Conservation (phyloP, 2,113 vertebrate species). For the Porphyrio hochstetteri region DNA sequence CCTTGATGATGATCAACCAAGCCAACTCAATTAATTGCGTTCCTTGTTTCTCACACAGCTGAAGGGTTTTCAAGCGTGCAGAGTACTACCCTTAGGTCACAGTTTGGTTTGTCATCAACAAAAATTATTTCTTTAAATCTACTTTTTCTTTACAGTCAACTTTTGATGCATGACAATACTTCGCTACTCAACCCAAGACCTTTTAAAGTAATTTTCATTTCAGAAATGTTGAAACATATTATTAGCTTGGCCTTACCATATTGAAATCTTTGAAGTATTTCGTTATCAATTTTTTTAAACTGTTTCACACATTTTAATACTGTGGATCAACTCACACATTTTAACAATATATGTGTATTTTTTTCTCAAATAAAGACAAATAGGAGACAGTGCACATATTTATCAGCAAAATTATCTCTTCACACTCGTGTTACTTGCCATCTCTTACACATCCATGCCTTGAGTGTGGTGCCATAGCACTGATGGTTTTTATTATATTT, state of each 20-base stretch:
- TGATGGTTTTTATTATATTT: not conserved
- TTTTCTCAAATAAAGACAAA: not conserved
- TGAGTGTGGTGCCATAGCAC: not conserved
- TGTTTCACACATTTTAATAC: not conserved
- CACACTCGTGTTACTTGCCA: not conserved
- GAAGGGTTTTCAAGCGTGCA: not conserved
- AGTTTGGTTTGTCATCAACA: not conserved
- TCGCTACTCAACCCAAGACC: not conserved
- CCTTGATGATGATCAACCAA: not conserved
- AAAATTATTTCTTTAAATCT: not conserved
- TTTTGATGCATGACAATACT: not conserved
- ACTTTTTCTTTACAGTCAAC: not conserved
- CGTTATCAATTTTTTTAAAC: not conserved
- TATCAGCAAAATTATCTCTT: not conserved
- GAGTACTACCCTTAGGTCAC: not conserved
- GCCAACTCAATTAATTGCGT: not conserved
- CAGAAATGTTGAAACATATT: not conserved
- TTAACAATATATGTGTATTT: not conserved
- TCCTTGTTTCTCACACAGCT: not conserved
- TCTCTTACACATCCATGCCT: not conserved
- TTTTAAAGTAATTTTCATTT: not conserved
- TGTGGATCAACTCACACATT: not conserved
- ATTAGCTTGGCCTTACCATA: not conserved
- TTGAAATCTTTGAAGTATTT: not conserved
- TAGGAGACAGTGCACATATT: not conserved